Percentiles rank a stretch among this genome's conserved stretches.
phyloP scores from a whole-genome alignment of 2,888 invertebrate species.

The Synergus umbraculus region DNA sequence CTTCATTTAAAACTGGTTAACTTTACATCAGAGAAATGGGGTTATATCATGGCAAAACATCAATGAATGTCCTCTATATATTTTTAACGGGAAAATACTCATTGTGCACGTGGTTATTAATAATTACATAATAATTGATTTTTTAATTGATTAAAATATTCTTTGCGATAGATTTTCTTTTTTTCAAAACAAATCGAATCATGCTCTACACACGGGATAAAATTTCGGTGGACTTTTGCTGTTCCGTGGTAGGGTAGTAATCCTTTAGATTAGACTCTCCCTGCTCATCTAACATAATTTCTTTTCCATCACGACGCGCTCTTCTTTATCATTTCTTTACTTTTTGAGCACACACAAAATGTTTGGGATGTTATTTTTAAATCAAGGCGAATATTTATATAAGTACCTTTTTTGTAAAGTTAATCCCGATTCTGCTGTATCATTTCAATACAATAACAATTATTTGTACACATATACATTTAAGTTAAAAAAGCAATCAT shows the following conservation, averaged over 20 bases:
- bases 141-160: too few relatives aligned
- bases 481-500: background rate
- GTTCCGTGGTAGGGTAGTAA: constrained; percentile 32
- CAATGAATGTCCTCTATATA: background rate
- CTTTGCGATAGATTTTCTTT: too few relatives aligned
- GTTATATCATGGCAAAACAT: background rate
- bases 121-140: too few relatives aligned
- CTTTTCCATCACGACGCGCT: constrained; percentile 24
- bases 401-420: background rate
- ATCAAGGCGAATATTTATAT: background rate
- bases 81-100: background rate
- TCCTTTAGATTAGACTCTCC: constrained; percentile 27
- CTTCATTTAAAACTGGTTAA: background rate
- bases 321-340: constrained; percentile 24
- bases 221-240: constrained; percentile 28
- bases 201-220: constrained; percentile 20
- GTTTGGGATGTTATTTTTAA: constrained; percentile 14
- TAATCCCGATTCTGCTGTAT: background rate
- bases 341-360: constrained; percentile 7
- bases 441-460: background rate
- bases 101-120: too few relatives aligned
- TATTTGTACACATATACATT: background rate
- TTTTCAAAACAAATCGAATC: background rate
- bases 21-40: background rate
- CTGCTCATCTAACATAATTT: constrained; percentile 30